A percentile compares a stretch with the other conserved stretches of the same genome.
Conservation (phyloP, 2,888 invertebrate genomes). For the Branchellion lobata region DNA sequence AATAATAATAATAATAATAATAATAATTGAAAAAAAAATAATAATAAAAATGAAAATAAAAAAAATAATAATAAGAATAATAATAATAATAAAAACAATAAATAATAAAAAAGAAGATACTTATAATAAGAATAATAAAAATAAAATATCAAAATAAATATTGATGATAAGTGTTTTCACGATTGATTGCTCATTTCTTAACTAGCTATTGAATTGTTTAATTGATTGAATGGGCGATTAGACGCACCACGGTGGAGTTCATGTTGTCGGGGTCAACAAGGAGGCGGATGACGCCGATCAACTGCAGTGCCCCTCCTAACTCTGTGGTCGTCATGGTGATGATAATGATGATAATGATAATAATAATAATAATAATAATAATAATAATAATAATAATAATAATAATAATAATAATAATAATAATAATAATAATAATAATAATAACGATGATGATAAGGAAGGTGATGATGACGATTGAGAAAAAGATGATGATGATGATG, state of each 20-base stretch:
- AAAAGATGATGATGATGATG: not conserved
- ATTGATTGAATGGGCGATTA: no score
- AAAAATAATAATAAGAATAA: no score
- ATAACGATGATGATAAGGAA: not conserved
- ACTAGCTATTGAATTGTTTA: no score
- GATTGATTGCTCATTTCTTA: no score
- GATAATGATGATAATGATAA: not conserved
- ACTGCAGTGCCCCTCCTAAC: conserved; percentile 91
- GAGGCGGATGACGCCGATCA: conserved; percentile 88
- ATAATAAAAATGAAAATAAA: not conserved
- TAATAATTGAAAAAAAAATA: not conserved
- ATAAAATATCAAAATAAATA: no score
- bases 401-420: not conserved
- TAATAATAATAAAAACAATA: no score
- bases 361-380: not conserved
- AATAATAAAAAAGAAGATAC: no score
- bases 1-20: not conserved
- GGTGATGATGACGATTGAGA: not conserved
- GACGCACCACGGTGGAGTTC: conserved; percentile 70
- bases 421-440: not conserved
- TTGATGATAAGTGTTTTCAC: no score
- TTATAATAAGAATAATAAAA: no score
- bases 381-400: not conserved
- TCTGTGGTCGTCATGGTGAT: conserved; percentile 65
- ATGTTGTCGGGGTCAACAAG: conserved; percentile 96